A percentile compares a stretch with the other conserved stretches of the same genome.
phyloP scores from a whole-genome alignment of 1,140 invertebrate genomes.

The Heterodera schachtii region DNA sequence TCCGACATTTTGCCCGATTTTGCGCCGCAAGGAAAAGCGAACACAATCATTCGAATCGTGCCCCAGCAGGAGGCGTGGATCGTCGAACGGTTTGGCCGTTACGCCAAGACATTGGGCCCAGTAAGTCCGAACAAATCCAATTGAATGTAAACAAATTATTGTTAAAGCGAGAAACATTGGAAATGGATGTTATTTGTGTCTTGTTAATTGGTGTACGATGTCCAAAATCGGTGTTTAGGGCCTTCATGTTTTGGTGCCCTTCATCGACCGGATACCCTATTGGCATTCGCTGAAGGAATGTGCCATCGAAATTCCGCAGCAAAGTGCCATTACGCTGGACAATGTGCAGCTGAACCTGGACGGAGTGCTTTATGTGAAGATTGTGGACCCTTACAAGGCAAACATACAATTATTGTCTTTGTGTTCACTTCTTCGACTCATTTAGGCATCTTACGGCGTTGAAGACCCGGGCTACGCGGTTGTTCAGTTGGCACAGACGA shows the following conservation, averaged over 20 bases:
- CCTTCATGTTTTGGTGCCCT: slow-evolving; percentile 86
- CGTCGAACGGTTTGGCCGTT: slow-evolving; percentile 89
- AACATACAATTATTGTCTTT: not conserved
- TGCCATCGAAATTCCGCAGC: slow-evolving; percentile 96
- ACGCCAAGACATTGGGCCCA: slow-evolving; percentile 82
- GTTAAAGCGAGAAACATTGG: not conserved
- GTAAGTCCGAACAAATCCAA: slow-evolving; percentile 19
- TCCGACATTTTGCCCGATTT: not conserved
- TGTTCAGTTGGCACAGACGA: slow-evolving; percentile 96
- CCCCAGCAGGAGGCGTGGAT: slow-evolving; percentile 99
- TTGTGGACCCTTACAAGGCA: slow-evolving; percentile 76
- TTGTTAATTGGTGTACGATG: not conserved
- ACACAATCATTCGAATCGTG: slow-evolving; percentile 94
- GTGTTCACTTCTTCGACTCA: not conserved
- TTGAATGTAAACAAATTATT: too few relatives aligned
- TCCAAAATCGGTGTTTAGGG: slow-evolving; percentile 70
- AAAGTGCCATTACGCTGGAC: slow-evolving; percentile 89
- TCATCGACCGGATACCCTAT: slow-evolving; percentile 92
- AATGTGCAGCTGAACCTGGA: slow-evolving; percentile 90
- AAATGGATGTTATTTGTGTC: too few relatives aligned
- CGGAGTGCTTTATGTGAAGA: slow-evolving; percentile 91
- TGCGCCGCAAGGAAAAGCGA: slow-evolving; percentile 65
- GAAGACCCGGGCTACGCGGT: slow-evolving; percentile 99
- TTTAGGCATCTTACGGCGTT: slow-evolving; percentile 89
- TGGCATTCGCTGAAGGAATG: slow-evolving; percentile 99